These are phyloP conservation scores for Drosophila eugracilis DNA, from an alignment of 1,140 invertebrate genomes.

Conservation along the genomic window DNA sequence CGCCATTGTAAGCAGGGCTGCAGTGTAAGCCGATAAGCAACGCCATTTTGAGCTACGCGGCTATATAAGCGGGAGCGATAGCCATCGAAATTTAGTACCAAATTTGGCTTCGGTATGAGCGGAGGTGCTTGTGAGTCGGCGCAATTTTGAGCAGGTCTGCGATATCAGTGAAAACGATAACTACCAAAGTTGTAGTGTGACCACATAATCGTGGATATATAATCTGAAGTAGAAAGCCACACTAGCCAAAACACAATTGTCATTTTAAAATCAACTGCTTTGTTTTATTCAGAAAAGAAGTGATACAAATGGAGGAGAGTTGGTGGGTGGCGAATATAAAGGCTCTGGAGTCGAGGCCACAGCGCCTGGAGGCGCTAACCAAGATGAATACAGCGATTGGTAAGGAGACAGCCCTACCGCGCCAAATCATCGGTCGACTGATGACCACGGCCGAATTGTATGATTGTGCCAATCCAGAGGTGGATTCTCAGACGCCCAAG, in stretches of 20 bases:
- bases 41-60: too few species aligned
- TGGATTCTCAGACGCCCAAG: slow-evolving; percentile 11
- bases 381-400: slow-evolving; percentile 40
- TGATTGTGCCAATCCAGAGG: slow-evolving; percentile 72
- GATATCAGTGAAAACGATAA: too few species aligned
- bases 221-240: too few species aligned
- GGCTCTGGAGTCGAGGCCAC: slow-evolving; percentile 76
- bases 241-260: slow-evolving; percentile 1
- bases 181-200: too few species aligned
- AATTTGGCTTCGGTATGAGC: too few species aligned
- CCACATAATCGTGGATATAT: too few species aligned
- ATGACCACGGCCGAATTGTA: slow-evolving; percentile 84
- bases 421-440: slow-evolving; percentile 60
- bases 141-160: too few species aligned
- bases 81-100: too few species aligned
- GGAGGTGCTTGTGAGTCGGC: too few species aligned
- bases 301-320: slow-evolving; percentile 73
- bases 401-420: slow-evolving; percentile 63
- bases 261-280: slow-evolving; percentile 6
- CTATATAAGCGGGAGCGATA: too few species aligned
- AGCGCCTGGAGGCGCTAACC: slow-evolving; percentile 78
- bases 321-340: slow-evolving; percentile 84
- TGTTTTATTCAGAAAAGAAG: neutral
- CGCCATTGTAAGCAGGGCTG: too few species aligned
- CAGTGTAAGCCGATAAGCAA: too few species aligned